Evolutionary conservation across 2,888 invertebrate genomes (phyloP), one percentile per base, ranked within the genome.

Genomic region (Trichogramma evanescens): DNA sequence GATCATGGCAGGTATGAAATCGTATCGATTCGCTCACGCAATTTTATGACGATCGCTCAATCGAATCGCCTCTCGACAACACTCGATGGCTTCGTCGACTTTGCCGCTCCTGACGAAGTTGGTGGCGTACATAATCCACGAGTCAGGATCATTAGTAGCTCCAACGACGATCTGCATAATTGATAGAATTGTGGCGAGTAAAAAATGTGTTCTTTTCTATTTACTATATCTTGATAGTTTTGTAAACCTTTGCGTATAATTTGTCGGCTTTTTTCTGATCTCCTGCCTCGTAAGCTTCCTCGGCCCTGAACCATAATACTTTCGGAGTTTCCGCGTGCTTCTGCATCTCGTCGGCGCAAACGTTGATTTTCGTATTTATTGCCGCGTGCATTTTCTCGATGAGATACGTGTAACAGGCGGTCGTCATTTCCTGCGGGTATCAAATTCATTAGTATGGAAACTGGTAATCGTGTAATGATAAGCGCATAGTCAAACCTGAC

Each of bases 301-400:
- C 71, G 0, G 71, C 72, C 10, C 68, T 66, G 6, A 66, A 65
- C 54, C 66, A 66, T 4, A 66, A 13, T 9, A 54, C 56, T 1
- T 66, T 48, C 3, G 45, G 2, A 40, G 42, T 6, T 3, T 48
- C 44, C 0, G 4, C 4, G 1, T 52, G 43, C 1, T 42, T 2
- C 0, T 4, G 9, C 39, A 61, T 57, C 0, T 61, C 48, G 0
- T 50, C 39, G 4, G 56, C 54, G 40, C 67, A 62, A 10, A 66
- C 65, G 46, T 69, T 70, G 3, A 68, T 46, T 26, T 67, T 66
- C 41, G 61, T 63, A 43, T 72, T 72, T 7, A 74, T 41, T 0
- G 68, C 70, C 2, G 64, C 5, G 53, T 73, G 71, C 73, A 74
- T 73, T 52, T 67, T 65, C 13, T 74, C 73, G 2, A 71, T 67